phyloP scores from a whole-genome alignment of 2,113 vertebrate genomes.

The Pyrgilauda ruficollis region DNA sequence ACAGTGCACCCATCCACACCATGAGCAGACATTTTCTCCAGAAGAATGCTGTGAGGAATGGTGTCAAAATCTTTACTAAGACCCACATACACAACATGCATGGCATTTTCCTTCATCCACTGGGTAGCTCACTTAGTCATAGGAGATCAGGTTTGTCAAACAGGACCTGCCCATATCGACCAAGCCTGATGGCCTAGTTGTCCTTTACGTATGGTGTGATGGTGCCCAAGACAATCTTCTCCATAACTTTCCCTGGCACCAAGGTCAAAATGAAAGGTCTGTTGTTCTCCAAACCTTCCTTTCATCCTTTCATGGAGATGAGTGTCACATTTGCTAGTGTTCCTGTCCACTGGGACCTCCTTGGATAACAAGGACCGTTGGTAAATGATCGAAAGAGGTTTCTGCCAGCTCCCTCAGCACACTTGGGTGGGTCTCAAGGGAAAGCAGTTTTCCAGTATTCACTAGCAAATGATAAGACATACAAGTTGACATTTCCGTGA shows the following conservation, averaged over 20 bases:
- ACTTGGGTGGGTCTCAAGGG: neutral
- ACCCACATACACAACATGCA: neutral
- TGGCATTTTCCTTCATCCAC: neutral
- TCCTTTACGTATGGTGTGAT: rapidly evolving
- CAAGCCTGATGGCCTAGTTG: neutral
- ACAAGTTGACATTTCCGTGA: neutral
- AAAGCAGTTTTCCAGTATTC: neutral
- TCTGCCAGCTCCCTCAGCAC: neutral
- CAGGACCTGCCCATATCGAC: neutral
- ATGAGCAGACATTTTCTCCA: neutral
- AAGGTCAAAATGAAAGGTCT: neutral
- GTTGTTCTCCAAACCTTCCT: neutral
- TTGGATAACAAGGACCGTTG: neutral
- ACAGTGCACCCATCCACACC: no score
- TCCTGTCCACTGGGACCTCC: neutral
- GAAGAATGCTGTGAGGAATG: neutral
- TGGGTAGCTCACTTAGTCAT: neutral
- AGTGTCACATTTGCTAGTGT: neutral
- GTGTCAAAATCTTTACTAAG: neutral
- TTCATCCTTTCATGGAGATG: neutral
- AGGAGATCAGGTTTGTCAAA: neutral
- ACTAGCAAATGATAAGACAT: neutral
- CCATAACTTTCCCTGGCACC: neutral
- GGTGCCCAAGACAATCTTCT: neutral
- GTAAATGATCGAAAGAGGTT: neutral